Base-by-base conservation (phyloP, 2,888 invertebrate species). In the Drosophila diplacantha region DNA sequence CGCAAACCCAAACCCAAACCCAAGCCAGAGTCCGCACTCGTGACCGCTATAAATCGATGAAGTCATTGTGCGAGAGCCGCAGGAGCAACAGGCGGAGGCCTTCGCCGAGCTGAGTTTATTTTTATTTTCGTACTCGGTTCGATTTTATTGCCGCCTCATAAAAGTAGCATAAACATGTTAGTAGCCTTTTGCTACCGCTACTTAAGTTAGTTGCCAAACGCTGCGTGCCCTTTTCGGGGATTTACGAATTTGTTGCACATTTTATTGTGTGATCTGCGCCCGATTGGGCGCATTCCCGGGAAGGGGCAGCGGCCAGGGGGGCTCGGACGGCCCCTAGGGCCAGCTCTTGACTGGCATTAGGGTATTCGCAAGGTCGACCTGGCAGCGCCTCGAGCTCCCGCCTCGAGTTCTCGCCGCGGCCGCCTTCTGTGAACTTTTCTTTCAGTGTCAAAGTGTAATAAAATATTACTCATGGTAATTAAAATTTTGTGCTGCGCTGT, bases 31-130 rank as follows among this genome's bases (percentile, higher is more conserved):
- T 72, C 72, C 71, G 69, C 72, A 74, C 81, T 78, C 72, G 70
- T 82, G 83, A 82, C 83, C 81, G 75, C 83, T 81, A 81, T 81
- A 83, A 81, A 81, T 81, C 81, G 81, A 81, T 83, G 72, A 81
- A 83, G 83, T 81, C 83, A 81, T 79, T 83, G 79, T 83, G 81
- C 71, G 69, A 1, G 61, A 35, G 55, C 43, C 11, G 7, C 20
- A 53, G 39, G 53, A 37, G 51, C 3, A 12, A 54, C 16, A 24
- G 56, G 18, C 9, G 11, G 38, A 31, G 24, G 58, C 62, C 64
- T 71, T 70, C 63, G n/a, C n/a, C 41, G 24, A n/a, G 9, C 5
- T 29, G 29, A 22, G 32, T 56, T 68, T 59, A 69, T 63, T 69
- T 69, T 71, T 63, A 77, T 77, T 77, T 80, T 79, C 80, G 70